phyloP scores from a whole-genome alignment of 2,888 invertebrate genomes.

The Macrophya alboannulata region DNA sequence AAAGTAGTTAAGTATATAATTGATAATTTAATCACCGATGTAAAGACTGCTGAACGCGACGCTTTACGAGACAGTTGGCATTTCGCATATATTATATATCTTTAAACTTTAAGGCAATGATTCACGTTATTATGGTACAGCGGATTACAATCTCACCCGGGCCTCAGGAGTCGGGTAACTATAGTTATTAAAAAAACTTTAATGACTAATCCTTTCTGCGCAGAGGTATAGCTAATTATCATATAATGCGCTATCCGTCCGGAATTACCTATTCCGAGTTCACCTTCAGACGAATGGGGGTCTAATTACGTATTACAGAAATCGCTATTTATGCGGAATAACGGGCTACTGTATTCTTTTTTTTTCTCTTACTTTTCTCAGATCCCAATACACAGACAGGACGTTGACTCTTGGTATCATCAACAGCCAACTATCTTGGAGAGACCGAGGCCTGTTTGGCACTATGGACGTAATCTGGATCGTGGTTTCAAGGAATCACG shows the following conservation, averaged over 20 bases:
- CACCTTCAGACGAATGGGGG: neutral
- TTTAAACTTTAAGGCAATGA: neutral
- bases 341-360: neutral
- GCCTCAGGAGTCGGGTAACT: neutral
- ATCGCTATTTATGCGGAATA: neutral
- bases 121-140: neutral
- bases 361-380: constrained; percentile 52
- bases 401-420: constrained; percentile 59
- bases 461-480: constrained; percentile 59
- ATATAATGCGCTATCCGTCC: neutral
- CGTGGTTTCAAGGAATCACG: constrained; percentile 23
- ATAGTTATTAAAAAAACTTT: neutral
- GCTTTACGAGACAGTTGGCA: neutral
- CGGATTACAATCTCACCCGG: neutral
- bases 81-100: neutral
- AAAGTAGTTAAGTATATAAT: neutral
- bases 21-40: neutral
- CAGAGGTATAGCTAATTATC: neutral
- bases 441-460: constrained; percentile 61
- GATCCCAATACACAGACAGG: constrained; percentile 63
- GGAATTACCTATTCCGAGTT: constrained; percentile 9
- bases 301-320: neutral
- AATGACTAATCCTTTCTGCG: neutral
- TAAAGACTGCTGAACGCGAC: neutral
- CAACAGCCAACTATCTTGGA: constrained; percentile 61